Conservation (phyloP, 2,113 vertebrate species). For the Amblyornis subalaris region DNA sequence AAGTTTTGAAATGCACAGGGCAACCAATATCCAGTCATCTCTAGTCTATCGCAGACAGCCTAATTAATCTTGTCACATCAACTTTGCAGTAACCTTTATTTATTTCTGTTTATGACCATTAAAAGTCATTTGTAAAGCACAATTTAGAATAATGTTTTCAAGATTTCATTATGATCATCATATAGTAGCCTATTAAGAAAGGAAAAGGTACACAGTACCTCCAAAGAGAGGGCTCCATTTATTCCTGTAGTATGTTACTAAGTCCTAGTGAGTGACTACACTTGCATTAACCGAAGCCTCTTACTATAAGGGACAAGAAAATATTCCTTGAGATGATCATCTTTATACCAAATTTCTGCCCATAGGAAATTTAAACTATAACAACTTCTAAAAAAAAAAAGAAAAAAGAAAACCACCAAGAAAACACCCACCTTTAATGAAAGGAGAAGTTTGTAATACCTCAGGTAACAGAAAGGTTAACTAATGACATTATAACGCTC, state of each 20-base stretch:
- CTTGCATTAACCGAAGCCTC: neutral
- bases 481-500: neutral
- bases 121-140: neutral
- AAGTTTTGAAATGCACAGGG: neutral
- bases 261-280: neutral
- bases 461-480: neutral
- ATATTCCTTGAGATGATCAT: neutral
- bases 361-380: neutral
- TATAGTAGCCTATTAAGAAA: neutral
- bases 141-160: neutral
- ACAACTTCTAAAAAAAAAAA: neutral
- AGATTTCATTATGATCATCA: neutral
- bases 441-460: neutral
- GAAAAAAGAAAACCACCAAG: neutral
- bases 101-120: neutral
- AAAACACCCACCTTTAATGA: neutral
- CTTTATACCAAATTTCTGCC: neutral
- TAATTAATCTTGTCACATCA: neutral
- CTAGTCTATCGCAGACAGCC: neutral
- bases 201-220: neutral
- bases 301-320: neutral
- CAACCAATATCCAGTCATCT: neutral
- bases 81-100: neutral
- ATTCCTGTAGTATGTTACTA: neutral
- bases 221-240: neutral